These are phyloP conservation scores for Grammomys dolichurus DNA, from an alignment of 2,113 vertebrate species.

Conservation along the genomic window DNA sequence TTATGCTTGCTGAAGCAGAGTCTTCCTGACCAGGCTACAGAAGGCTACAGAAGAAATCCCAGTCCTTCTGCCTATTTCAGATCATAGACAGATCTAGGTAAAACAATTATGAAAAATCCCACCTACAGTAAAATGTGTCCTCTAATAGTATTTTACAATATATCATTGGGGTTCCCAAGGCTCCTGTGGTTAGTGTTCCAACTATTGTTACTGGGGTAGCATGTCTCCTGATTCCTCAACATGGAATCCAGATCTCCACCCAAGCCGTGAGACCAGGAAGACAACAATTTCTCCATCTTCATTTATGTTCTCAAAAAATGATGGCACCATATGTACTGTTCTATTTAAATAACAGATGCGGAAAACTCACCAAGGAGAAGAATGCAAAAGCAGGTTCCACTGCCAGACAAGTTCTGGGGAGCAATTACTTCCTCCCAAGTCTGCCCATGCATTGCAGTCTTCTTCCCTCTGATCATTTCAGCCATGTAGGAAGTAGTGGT, in stretches of 20 bases:
- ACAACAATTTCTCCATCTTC: constrained; percentile 80
- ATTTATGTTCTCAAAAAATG: constrained; percentile 81
- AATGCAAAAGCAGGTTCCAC: constrained; percentile 82
- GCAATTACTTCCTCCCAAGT: constrained; percentile 79
- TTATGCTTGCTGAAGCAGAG: not conserved
- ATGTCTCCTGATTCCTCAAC: constrained; percentile 38
- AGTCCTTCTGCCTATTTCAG: not conserved
- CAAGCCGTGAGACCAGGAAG: constrained; percentile 53
- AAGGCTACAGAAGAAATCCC: not conserved
- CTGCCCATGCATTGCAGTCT: constrained; percentile 54
- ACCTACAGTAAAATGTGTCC: constrained; percentile 3
- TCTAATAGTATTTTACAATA: not conserved
- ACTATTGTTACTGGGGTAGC: not conserved
- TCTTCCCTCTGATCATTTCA: constrained; percentile 78
- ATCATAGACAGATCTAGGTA: not conserved
- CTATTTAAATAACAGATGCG: constrained; percentile 87
- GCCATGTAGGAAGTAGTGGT: constrained; percentile 26
- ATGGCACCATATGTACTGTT: constrained; percentile 84
- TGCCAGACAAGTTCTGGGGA: constrained; percentile 85
- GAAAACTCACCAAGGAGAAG: constrained; percentile 83
- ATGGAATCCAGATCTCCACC: not conserved
- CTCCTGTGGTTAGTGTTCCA: not conserved
- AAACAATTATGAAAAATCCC: not conserved
- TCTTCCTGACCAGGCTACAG: not conserved
- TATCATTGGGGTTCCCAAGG: constrained; percentile 6